phyloP scores from a whole-genome alignment of 1,140 invertebrate genomes.

The Potamilus streckersoni region DNA sequence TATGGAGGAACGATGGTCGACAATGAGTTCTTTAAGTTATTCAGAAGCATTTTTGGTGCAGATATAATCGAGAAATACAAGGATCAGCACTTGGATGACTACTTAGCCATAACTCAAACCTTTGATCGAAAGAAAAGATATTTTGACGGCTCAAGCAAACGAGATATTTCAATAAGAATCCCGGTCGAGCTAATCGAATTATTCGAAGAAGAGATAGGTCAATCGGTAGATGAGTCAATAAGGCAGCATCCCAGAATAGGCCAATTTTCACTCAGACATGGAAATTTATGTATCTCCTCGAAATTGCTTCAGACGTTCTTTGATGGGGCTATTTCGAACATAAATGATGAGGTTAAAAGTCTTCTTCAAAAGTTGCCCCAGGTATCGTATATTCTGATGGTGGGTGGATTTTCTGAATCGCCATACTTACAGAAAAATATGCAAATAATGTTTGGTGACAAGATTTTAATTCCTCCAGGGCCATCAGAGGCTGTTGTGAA shows the following conservation, averaged over 20 bases:
- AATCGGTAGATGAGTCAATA: background rate
- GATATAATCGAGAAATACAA: conserved; percentile 11
- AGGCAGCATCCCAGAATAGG: background rate
- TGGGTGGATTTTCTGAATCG: conserved; percentile 21
- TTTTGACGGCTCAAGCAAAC: conserved; percentile 9
- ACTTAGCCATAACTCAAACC: conserved; percentile 7
- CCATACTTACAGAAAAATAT: conserved; percentile 10
- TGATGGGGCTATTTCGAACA: conserved; percentile 4
- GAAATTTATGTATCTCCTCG: conserved; percentile 1
- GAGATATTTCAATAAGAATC: background rate
- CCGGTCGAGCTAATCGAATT: background rate
- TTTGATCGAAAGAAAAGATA: conserved; percentile 25
- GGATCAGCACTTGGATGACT: conserved; percentile 8
- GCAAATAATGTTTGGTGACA: conserved; percentile 7
- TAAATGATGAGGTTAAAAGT: background rate
- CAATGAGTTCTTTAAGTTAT: conserved; percentile 1
- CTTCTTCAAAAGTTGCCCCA: background rate
- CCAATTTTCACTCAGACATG: conserved; percentile 5
- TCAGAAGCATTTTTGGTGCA: conserved; percentile 11
- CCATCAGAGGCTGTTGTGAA: conserved; percentile 7
- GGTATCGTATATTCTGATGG: background rate
- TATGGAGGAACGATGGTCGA: conserved; percentile 26
- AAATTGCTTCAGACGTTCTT: conserved; percentile 6
- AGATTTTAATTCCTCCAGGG: conserved; percentile 8
- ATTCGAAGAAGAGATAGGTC: conserved; percentile 13